These are phyloP conservation scores for Salpingus planirostris DNA, from an alignment of 2,888 invertebrate genomes.

Conservation along the genomic window DNA sequence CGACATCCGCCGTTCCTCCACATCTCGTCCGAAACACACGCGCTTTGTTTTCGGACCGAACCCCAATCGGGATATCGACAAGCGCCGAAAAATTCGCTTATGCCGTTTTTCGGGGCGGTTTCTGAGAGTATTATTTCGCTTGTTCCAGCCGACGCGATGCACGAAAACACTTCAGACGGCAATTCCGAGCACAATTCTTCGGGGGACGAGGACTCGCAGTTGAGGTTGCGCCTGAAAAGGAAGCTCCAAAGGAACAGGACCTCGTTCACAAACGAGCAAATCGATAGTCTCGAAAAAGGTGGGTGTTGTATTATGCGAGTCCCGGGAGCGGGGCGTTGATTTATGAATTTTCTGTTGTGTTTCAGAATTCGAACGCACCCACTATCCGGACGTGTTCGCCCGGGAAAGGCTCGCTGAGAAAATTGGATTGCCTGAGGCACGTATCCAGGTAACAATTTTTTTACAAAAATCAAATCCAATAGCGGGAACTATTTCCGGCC, in stretches of 20 bases:
- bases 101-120: neutral
- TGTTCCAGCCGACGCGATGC: slow-evolving; percentile 47
- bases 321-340: slow-evolving; percentile 1
- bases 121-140: slow-evolving; percentile 16
- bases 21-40: slow-evolving; percentile 12
- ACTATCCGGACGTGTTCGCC: slow-evolving; percentile 96
- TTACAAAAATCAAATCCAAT: slow-evolving; percentile 23
- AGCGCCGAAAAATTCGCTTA: slow-evolving; percentile 2
- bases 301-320: slow-evolving; percentile 23
- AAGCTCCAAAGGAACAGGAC: slow-evolving; percentile 96
- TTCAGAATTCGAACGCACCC: slow-evolving; percentile 93
- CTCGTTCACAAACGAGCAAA: slow-evolving; percentile 97
- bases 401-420: slow-evolving; percentile 91
- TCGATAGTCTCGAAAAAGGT: slow-evolving; percentile 99
- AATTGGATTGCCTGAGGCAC: slow-evolving; percentile 97
- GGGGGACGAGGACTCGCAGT: slow-evolving; percentile 84
- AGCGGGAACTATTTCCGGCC: too few relatives aligned
- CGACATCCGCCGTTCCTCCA: slow-evolving; percentile 16
- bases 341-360: slow-evolving; percentile 25
- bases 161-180: slow-evolving; percentile 75
- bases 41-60: slow-evolving; percentile 11
- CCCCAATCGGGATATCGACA: slow-evolving; percentile 7
- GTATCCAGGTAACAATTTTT: slow-evolving; percentile 87
- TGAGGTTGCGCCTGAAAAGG: slow-evolving; percentile 85
- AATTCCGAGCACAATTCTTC: slow-evolving; percentile 88